Conservation (phyloP, 2,113 vertebrate genomes). For the Lamprologus callipterus region DNA sequence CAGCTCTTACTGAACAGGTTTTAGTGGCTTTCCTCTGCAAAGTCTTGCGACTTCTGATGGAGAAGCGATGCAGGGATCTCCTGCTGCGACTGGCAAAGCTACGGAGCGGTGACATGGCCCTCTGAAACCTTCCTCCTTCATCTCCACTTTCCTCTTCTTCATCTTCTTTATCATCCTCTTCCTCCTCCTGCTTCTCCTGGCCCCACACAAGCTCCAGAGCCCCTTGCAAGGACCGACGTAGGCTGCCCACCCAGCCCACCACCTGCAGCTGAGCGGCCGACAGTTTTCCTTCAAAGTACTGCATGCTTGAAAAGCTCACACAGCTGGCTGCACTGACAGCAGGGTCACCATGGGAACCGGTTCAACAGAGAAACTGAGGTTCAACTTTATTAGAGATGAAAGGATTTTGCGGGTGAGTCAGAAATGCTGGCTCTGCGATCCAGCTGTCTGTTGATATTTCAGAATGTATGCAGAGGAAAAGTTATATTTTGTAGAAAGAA, state of each 20-base stretch:
- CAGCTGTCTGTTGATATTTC: background rate
- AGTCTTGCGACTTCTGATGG: conserved; percentile 75
- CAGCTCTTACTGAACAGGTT: conserved; percentile 77
- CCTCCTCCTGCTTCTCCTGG: conserved; percentile 52
- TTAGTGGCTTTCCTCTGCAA: conserved; percentile 72
- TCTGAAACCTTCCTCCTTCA: conserved; percentile 71
- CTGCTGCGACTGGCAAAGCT: conserved; percentile 82
- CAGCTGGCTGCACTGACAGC: background rate
- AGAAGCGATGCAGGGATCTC: conserved; percentile 80
- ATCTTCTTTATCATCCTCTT: background rate
- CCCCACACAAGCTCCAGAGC: conserved; percentile 77
- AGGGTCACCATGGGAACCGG: conserved; percentile 31
- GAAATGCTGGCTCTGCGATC: background rate
- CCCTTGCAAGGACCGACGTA: conserved; percentile 83
- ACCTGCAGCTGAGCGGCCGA: conserved; percentile 83
- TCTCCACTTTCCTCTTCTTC: background rate
- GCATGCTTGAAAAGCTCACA: conserved; percentile 68
- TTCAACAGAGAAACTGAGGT: background rate
- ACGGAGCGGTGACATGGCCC: conserved; percentile 79
- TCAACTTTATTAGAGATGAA: background rate
- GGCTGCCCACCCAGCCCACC: conserved; percentile 80
- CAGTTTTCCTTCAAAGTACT: conserved; percentile 88
- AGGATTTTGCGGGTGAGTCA: background rate
- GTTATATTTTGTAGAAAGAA: background rate
- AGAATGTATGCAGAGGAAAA: background rate